These are phyloP conservation scores for Mycetomoellerius zeteki DNA, from an alignment of 1,140 invertebrate species.

Conservation along the genomic window DNA sequence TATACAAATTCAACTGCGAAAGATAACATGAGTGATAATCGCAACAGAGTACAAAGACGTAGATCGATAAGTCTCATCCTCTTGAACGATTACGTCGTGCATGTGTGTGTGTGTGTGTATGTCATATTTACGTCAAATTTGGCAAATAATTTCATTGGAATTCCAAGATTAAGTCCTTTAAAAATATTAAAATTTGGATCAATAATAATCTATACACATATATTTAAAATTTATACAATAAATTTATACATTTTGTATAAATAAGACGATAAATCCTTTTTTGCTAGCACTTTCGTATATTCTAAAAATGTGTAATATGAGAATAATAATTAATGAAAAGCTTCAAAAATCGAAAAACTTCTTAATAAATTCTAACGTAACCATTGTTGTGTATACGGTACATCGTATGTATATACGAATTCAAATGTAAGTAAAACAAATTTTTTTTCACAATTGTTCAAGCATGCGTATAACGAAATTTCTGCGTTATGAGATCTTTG, in stretches of 20 bases:
- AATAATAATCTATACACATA: neutral
- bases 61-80: constrained; percentile 23
- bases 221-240: too few species aligned
- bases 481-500: neutral
- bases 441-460: neutral
- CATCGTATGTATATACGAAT: neutral
- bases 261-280: neutral
- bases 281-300: neutral
- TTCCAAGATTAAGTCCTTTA: neutral
- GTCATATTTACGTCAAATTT: neutral
- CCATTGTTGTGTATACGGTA: neutral
- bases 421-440: neutral
- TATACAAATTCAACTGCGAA: neutral
- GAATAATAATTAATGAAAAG: neutral
- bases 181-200: constrained; percentile 4
- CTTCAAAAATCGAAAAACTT: constrained; percentile 11
- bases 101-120: neutral
- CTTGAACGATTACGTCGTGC: constrained; percentile 2
- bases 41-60: neutral
- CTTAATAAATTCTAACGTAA: neutral
- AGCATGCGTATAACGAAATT: neutral
- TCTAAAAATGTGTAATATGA: neutral
- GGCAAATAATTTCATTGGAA: constrained; percentile 7
- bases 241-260: constrained; percentile 16
- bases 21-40: neutral